Percentiles rank a stretch among this genome's conserved stretches.
Evolutionary conservation across 1,140 invertebrate genomes (phyloP).

Genomic region (Listronotus bonariensis): DNA sequence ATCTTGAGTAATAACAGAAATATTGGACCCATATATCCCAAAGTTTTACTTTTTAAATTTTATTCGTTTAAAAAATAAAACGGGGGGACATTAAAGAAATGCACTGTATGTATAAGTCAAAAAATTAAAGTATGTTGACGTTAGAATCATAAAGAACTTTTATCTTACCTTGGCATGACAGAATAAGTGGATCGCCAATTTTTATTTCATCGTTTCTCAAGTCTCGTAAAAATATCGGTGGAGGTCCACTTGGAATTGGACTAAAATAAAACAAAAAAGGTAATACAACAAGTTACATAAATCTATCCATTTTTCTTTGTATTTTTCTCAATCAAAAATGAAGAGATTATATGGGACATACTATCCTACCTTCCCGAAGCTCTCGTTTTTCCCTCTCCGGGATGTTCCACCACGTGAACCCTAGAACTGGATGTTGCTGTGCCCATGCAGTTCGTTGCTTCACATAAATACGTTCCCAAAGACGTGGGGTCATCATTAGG

Average conservation of each 20-base stretch:
- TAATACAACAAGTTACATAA: no score
- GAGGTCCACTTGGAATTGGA: constrained; percentile 61
- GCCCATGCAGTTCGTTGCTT: constrained; percentile 87
- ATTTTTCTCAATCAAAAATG: no score
- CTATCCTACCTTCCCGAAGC: constrained; percentile 59
- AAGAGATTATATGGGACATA: no score
- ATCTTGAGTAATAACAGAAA: no score
- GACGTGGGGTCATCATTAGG: constrained; percentile 76
- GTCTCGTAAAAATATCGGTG: constrained; percentile 75
- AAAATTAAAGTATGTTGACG: no score
- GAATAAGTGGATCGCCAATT: constrained; percentile 73
- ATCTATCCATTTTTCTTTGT: no score
- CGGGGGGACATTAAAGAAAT: no score
- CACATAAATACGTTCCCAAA: constrained; percentile 82
- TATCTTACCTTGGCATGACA: constrained; percentile 78
- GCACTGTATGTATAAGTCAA: no score
- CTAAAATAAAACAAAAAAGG: constrained; percentile 25
- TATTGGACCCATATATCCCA: no score
- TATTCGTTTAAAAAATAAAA: no score
- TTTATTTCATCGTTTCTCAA: constrained; percentile 72
- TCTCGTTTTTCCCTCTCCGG: constrained; percentile 66
- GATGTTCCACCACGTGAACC: constrained; percentile 75
- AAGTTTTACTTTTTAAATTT: no score
- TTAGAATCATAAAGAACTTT: no score
- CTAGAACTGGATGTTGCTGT: constrained; percentile 78